Base-by-base conservation (phyloP, 2,113 vertebrate genomes). In the Anhinga anhinga region DNA sequence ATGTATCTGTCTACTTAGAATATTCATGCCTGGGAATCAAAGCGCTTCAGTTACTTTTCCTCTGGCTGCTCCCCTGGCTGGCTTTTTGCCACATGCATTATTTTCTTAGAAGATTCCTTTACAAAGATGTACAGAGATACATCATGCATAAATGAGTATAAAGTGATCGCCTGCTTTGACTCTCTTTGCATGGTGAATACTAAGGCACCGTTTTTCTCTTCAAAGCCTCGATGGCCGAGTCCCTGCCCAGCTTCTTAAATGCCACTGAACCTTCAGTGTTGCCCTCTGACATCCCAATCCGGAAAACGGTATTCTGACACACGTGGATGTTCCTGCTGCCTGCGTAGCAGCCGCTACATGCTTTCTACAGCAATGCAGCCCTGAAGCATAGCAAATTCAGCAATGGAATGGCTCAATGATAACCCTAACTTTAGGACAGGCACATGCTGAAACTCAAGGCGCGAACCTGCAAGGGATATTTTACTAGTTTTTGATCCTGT, bases 31-130 rank as follows among this genome's bases (percentile, higher is more conserved):
- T 29, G 49, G 27, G 90, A 97, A 96, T 97, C 93, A 97, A 97
- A 98, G 90, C 38, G 7, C 82, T 89, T 73, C 95, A 88, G 69
- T 73, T 92, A 29, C 83, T 91, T 73, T 62, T 95, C 95, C 90
- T 86, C 87, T 53, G 87, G 92, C 92, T 96, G 89, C 85, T 97
- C 79, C 93, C 89, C 87, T 91, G 94, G 91, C 93, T 97, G 93
- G 91, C 91, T 97, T 95, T 96, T 96, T 96, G 95, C 96, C 94
- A 95, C 87, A 92, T 95, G 95, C 92, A 93, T 94, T 95, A 88
- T 97, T 97, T 96, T 70, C 87, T 95, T 32, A 97, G 93, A 95
- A 90, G 95, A 93, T 94, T 50, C 56, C 84, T 95, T 82, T 79
- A 78, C 88, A 91, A 83, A 88, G 92, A 85, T 62, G 67, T 45